Conservation (phyloP, 2,888 invertebrate species). For the Drosophila mimica region DNA sequence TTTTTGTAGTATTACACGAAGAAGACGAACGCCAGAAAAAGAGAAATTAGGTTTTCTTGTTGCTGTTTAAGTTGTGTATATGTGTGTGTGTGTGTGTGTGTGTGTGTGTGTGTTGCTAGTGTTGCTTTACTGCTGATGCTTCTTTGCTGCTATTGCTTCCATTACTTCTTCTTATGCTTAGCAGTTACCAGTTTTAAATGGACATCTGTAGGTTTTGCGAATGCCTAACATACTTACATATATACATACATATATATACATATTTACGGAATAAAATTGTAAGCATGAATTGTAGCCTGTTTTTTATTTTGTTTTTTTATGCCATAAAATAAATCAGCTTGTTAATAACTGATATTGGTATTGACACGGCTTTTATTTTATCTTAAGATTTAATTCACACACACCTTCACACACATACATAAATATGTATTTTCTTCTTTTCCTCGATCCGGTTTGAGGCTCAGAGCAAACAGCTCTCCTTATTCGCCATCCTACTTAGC, state of each 20-base stretch:
- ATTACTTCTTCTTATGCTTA: slow-evolving; percentile 8
- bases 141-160: slow-evolving; percentile 10
- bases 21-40: slow-evolving; percentile 47
- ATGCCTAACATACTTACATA: neutral
- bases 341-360: neutral
- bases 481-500: neutral
- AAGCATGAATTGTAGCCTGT: neutral
- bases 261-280: neutral
- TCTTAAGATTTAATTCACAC: neutral
- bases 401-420: neutral
- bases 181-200: slow-evolving; percentile 47
- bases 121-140: slow-evolving; percentile 13
- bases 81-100: neutral
- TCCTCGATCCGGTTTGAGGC: slow-evolving; percentile 4
- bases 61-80: slow-evolving; percentile 15
- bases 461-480: neutral
- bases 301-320: neutral
- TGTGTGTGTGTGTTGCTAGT: slow-evolving; percentile 10
- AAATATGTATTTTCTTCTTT: neutral
- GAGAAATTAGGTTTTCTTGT: slow-evolving; percentile 67
- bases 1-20: slow-evolving; percentile 48
- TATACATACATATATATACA: neutral
- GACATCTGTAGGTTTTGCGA: slow-evolving; percentile 18
- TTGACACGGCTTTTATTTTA: neutral
- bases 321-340: neutral